phyloP scores from a whole-genome alignment of 2,113 vertebrate species.

The Carassius auratus region DNA sequence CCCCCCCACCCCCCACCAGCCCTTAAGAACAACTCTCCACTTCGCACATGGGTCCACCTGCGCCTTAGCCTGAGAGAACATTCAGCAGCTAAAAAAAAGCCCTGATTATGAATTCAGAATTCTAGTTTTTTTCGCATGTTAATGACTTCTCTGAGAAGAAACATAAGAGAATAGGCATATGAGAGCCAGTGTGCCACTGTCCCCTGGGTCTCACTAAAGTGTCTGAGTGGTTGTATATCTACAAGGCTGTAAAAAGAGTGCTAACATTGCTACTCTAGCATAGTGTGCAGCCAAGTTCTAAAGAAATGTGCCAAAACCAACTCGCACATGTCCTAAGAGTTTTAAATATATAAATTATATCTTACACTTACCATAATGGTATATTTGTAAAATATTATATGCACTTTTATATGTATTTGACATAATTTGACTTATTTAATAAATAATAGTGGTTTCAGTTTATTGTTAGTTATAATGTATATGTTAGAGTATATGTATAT shows the following conservation, averaged over 20 bases:
- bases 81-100: constrained; percentile 40
- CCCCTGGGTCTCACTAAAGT: constrained; percentile 45
- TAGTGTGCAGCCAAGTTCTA: background rate
- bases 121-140: constrained; percentile 50
- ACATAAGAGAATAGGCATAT: constrained; percentile 28
- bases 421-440: too few relatives aligned
- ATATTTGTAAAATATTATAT: too few relatives aligned
- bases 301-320: constrained; percentile 23
- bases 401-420: too few relatives aligned
- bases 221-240: constrained; percentile 48
- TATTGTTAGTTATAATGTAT: too few relatives aligned
- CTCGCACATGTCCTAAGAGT: background rate
- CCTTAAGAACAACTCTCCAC: background rate
- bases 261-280: constrained; percentile 12
- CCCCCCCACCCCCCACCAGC: background rate
- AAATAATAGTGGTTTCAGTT: too few relatives aligned
- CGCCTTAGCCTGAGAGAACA: background rate
- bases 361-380: too few relatives aligned
- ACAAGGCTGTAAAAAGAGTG: constrained; percentile 11
- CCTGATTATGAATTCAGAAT: constrained; percentile 37
- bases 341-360: background rate
- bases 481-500: too few relatives aligned
- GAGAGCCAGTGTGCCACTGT: constrained; percentile 30
- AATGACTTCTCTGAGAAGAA: constrained; percentile 48
- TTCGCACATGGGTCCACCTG: background rate